Conservation (phyloP, 2,113 vertebrate genomes). For the Rhipidura dahli region DNA sequence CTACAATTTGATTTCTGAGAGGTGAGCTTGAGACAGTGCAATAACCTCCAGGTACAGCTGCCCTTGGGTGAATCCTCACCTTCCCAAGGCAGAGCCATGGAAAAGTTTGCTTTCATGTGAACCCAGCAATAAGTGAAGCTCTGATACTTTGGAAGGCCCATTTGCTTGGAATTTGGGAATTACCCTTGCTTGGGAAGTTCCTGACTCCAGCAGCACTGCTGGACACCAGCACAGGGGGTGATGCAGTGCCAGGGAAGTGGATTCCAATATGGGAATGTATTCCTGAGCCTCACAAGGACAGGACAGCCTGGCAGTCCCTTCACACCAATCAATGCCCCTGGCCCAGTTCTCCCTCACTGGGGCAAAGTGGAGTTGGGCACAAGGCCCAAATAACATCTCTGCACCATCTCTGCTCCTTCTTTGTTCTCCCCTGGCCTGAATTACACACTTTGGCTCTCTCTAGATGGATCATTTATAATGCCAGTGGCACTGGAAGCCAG, state of each 20-base stretch:
- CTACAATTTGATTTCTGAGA: not conserved
- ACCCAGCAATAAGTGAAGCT: fast-evolving
- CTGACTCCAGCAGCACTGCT: not conserved
- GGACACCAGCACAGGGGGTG: not conserved
- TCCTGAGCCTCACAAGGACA: not conserved
- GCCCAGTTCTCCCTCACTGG: not conserved
- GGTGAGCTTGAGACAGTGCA: not conserved
- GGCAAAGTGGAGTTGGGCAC: not conserved
- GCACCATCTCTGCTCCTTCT: not conserved
- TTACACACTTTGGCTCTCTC: not conserved
- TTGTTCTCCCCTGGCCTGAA: not conserved
- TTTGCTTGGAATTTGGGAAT: not conserved
- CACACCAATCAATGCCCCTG: not conserved
- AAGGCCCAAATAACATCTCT: not conserved
- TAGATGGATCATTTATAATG: not conserved
- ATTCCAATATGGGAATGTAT: fast-evolving
- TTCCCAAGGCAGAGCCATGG: not conserved
- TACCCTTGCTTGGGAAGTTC: not conserved
- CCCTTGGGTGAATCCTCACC: not conserved
- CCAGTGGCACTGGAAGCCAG: not conserved
- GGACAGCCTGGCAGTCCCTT: not conserved
- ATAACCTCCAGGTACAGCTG: not conserved
- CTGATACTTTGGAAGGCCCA: fast-evolving
- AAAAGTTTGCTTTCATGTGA: not conserved
- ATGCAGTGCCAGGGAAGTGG: not conserved